Evolutionary conservation across 1,140 invertebrate genomes (phyloP).

Genomic region (Platorchestia sp.): DNA sequence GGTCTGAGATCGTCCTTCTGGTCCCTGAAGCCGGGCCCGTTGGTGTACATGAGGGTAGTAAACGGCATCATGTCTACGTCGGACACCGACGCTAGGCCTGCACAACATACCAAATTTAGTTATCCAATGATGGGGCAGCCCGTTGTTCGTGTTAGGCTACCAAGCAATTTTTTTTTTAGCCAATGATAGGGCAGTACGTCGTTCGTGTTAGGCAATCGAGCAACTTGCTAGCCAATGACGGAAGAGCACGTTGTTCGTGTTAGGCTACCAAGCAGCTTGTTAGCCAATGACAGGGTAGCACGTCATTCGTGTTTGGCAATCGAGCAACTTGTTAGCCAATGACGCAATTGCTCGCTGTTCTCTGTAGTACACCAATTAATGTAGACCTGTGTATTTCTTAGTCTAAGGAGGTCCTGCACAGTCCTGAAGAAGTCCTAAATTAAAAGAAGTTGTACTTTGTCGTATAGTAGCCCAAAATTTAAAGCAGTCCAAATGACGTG

Average conservation of each 20-base stretch:
- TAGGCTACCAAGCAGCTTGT: too few species aligned
- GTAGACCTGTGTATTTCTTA: too few species aligned
- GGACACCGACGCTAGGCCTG: conserved; percentile 63
- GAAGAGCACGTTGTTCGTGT: background rate
- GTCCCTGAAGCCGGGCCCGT: conserved; percentile 66
- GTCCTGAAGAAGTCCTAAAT: too few species aligned
- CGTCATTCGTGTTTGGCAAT: background rate
- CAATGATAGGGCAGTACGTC: background rate
- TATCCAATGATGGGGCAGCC: background rate
- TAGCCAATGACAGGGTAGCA: background rate
- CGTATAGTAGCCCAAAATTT: too few species aligned
- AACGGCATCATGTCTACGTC: conserved; percentile 66
- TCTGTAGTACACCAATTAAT: too few species aligned
- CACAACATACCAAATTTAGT: background rate
- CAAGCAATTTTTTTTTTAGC: background rate
- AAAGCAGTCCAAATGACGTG: too few species aligned
- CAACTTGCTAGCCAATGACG: background rate
- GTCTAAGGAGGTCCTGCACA: too few species aligned
- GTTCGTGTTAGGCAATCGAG: background rate
- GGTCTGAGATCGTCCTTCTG: conserved; percentile 59
- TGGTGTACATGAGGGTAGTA: conserved; percentile 68
- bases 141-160: background rate
- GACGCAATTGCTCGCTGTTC: background rate
- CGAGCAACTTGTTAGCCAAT: background rate
- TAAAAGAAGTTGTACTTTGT: too few species aligned